Conservation (phyloP, 2,888 invertebrate genomes). For the Drosophila pegasa region DNA sequence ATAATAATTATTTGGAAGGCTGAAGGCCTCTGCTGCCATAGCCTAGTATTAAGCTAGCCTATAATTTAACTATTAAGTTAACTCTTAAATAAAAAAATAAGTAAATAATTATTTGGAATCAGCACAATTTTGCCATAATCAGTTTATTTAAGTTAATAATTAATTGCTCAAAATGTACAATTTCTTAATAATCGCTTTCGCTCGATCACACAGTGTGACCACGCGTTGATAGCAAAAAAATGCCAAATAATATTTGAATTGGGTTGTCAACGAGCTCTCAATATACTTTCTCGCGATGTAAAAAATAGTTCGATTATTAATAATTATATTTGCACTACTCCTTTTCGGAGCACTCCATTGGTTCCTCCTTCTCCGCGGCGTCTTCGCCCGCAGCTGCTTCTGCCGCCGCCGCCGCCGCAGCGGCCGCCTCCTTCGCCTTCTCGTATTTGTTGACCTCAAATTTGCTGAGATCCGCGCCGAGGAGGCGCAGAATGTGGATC, state of each 20-base stretch:
- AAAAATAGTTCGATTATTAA: not conserved
- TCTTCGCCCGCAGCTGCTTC: constrained; percentile 4
- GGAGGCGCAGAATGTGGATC: constrained; percentile 93
- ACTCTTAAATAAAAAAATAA: too few species aligned
- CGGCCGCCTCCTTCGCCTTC: constrained; percentile 85
- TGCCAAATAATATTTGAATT: not conserved
- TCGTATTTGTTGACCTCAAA: constrained; percentile 89
- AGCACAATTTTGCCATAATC: too few species aligned
- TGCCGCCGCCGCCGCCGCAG: constrained; percentile 60
- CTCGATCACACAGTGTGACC: not conserved
- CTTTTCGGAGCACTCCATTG: not conserved
- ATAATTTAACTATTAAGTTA: too few species aligned
- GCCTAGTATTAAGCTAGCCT: too few species aligned
- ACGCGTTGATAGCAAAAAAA: not conserved
- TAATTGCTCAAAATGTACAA: too few species aligned
- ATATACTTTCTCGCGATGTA: not conserved
- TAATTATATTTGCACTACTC: not conserved
- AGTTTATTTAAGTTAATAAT: too few species aligned
- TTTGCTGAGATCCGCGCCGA: constrained; percentile 94
- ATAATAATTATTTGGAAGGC: too few species aligned
- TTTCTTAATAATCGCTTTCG: too few species aligned
- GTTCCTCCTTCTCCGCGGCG: not conserved
- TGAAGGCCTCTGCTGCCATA: too few species aligned
- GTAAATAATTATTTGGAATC: too few species aligned
- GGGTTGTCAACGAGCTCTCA: not conserved